Evolutionary conservation across 2,888 invertebrate genomes (phyloP).

Genomic region (Stomorhina lunata): DNA sequence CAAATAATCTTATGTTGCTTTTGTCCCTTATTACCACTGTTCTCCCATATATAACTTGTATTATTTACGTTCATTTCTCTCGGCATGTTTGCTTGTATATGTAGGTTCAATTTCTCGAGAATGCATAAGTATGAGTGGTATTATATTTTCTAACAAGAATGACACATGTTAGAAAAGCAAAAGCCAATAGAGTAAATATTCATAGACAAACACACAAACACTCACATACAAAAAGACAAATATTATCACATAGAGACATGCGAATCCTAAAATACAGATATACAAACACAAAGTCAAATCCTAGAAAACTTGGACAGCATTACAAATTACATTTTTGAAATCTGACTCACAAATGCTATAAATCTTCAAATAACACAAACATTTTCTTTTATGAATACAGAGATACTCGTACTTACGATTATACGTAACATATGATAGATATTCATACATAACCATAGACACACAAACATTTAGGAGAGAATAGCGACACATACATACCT

Average conservation of each 20-base stretch:
- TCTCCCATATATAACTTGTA: neutral
- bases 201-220: slow-evolving; percentile 4
- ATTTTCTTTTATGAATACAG: slow-evolving; percentile 59
- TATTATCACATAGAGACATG: neutral
- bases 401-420: slow-evolving; percentile 45
- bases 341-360: slow-evolving; percentile 78
- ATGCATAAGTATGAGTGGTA: slow-evolving; percentile 32
- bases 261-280: neutral
- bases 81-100: neutral
- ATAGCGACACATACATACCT: neutral
- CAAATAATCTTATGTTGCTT: too few species aligned
- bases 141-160: slow-evolving; percentile 52
- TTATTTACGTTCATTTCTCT: neutral
- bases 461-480: slow-evolving; percentile 32
- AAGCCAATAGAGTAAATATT: slow-evolving; percentile 63
- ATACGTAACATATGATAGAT: too few species aligned
- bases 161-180: slow-evolving; percentile 60
- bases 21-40: too few species aligned
- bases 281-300: neutral
- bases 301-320: slow-evolving; percentile 54
- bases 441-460: slow-evolving; percentile 53
- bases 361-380: slow-evolving; percentile 74
- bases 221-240: neutral
- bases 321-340: slow-evolving; percentile 72
- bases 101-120: neutral